A percentile compares a stretch with the other conserved stretches of the same genome.
phyloP scores from a whole-genome alignment of 2,113 vertebrate species.

The Polyodon spathula region DNA sequence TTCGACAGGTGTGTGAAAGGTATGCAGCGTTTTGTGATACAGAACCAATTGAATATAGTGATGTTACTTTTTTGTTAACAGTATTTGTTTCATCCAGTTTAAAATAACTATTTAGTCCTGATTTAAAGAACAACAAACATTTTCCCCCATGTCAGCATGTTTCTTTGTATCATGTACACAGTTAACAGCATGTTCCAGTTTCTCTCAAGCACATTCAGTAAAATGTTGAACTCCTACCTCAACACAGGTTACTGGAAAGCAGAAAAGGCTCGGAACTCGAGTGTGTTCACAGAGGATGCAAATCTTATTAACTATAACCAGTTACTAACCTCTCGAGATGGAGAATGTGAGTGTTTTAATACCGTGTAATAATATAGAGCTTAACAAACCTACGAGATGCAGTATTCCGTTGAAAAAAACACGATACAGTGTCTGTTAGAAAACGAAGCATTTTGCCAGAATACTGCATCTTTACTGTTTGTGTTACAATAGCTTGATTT shows the following conservation, averaged over 20 bases:
- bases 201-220: conserved; percentile 16
- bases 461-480: no score
- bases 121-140: not conserved
- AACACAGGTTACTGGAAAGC: conserved; percentile 97
- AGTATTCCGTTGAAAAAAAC: no score
- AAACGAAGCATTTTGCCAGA: no score
- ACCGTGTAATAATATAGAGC: conserved; percentile 8
- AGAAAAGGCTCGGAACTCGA: conserved; percentile 85
- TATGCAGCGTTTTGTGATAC: not conserved
- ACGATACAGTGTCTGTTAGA: not conserved
- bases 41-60: not conserved
- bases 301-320: conserved; percentile 85
- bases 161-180: not conserved
- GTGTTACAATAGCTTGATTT: no score
- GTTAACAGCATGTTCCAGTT: not conserved
- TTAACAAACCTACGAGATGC: conserved; percentile 17
- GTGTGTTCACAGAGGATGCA: conserved; percentile 76
- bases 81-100: not conserved
- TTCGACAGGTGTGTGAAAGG: no score
- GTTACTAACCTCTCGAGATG: conserved; percentile 91
- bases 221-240: conserved; percentile 53
- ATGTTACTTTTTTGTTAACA: not conserved
- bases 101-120: not conserved
- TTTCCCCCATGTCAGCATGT: not conserved
- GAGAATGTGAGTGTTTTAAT: conserved; percentile 94